Conservation (phyloP, 1,140 invertebrate genomes). For the Ips typographus region DNA sequence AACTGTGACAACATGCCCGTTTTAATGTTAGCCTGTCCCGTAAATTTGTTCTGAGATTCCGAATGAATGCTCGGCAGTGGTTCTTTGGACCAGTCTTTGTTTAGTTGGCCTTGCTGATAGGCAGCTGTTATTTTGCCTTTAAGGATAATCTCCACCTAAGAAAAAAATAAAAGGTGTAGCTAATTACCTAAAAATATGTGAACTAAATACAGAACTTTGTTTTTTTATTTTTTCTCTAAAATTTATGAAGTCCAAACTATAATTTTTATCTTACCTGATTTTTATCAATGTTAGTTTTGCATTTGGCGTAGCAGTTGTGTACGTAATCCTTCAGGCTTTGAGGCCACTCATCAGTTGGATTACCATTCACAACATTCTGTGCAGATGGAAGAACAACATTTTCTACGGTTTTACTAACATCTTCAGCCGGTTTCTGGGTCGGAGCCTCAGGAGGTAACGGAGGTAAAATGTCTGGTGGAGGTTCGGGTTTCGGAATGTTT, state of each 20-base stretch:
- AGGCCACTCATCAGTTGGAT: slow-evolving; percentile 65
- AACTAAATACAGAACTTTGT: background rate
- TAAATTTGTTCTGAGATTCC: slow-evolving; percentile 54
- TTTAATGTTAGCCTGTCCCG: slow-evolving; percentile 57
- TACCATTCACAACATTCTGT: slow-evolving; percentile 19
- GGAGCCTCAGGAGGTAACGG: slow-evolving; percentile 52
- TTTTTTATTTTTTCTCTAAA: background rate
- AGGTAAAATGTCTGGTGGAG: slow-evolving; percentile 54
- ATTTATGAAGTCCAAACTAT: background rate
- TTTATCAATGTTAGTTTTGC: slow-evolving; percentile 81
- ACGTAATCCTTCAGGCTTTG: slow-evolving; percentile 82
- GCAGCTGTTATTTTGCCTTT: slow-evolving; percentile 90
- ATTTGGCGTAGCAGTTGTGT: slow-evolving; percentile 87
- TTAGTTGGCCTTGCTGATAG: slow-evolving; percentile 79
- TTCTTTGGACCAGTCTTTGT: slow-evolving; percentile 90
- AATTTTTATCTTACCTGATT: slow-evolving; percentile 59
- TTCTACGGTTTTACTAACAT: background rate
- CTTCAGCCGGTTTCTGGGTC: background rate
- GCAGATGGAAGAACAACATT: background rate
- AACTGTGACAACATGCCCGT: slow-evolving; percentile 56
- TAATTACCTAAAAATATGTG: background rate
- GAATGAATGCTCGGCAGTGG: slow-evolving; percentile 83
- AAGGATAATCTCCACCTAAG: slow-evolving; percentile 80
- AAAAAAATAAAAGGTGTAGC: background rate
- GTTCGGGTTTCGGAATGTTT: slow-evolving; percentile 49